Evolutionary conservation across 2,888 invertebrate genomes (phyloP), one percentile per base, ranked within the genome.

Genomic region (Gymnocheta viridis): DNA sequence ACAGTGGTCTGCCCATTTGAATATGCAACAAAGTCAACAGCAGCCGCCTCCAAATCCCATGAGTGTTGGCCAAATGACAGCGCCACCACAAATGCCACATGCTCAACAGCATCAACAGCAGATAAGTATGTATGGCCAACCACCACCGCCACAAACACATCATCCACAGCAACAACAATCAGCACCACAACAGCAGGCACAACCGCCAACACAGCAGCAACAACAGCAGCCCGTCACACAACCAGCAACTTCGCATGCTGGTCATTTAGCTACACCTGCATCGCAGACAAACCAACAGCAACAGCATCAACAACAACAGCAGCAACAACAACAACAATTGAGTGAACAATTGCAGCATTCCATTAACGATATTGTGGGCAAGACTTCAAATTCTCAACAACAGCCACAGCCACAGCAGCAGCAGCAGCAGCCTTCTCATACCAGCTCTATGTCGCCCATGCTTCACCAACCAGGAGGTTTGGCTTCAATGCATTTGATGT

Each of bases 1-100:
- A 82, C 92, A 91, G 85, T 93, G 93, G 91, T 92, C 93, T 86
- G 92, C 93, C 41, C 90, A 92, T 56, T 88, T 92, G 86, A 88
- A 88, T 29, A 91, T 92, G 88, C 93, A 93, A 54, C 91, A 91
- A 69, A 70, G 86, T 24, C 88, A 87, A 70, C 88, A 89, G 70
- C 85, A 87, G 62, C 41, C 73, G 6, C 84, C 81, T 19, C 85
- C 88, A 32, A 82, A 86, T 74, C 72, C 87, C 4, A 85, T 87
- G 80, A 84, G 85, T 51, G 85, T 87, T 44, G 86, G 87, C 29
- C 80, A 85, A 44, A 83, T 88, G 84, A 85, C 86, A 5, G 76
- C 86, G 12, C 85, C 86, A 35, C 73, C 86, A 22, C 86, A 86
- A 44, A 85, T 86, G 44, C 87, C 88, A 24, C 89, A 88, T 24